Base-by-base conservation (phyloP, 2,797 vertebrate genomes). In the Distichodus sexfasciatus region DNA sequence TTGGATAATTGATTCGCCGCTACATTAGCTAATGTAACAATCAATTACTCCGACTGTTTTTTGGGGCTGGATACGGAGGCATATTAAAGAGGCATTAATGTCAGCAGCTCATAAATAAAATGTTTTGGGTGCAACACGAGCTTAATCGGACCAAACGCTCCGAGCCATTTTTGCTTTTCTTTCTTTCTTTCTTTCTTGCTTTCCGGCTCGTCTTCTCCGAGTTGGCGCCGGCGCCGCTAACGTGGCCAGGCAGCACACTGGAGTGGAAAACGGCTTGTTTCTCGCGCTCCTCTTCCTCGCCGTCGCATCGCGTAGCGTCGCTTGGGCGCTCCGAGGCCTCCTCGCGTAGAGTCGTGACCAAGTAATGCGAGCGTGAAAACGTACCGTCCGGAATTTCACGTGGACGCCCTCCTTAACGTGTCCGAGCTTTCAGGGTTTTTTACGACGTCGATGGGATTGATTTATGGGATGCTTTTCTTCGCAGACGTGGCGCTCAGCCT, bases 1-100 rank as follows among this genome's bases (percentile, higher is more conserved):
- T 87, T 84, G 88, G 87, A 83, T 86, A 76, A 91, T 90, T 78
- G 85, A 90, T 90, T 90, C 81, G 81, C 81, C 79, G 82, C 87
- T 89, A 90, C 89, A 89, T 90, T 91, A 90, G 85, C 74, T 88
- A 86, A 87, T 84, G 79, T 75, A 82, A 78, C 86, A 85, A 86
- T 90, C 85, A 86, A 84, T 90, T 88, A 89, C 85, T 87, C 76
- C 77, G 81, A 84, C 80, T 82, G 83, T 83, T 87, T 77, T 78
- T 83, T 74, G 19, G 35, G 77, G 71, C n/a, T 79, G 21, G 55
- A 85, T 83, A 83, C 78, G 66, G 81, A 71, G 76, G 85, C 83
- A 85, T 85, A 90, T 90, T 86, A 87, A 89, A 86, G 75, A 79
- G 83, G 82, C 88, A 86, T 83, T 64, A 73, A 75, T 80, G 87